Conservation (phyloP, 2,797 vertebrate genomes). For the Ctenochaetus hawaiiensis region DNA sequence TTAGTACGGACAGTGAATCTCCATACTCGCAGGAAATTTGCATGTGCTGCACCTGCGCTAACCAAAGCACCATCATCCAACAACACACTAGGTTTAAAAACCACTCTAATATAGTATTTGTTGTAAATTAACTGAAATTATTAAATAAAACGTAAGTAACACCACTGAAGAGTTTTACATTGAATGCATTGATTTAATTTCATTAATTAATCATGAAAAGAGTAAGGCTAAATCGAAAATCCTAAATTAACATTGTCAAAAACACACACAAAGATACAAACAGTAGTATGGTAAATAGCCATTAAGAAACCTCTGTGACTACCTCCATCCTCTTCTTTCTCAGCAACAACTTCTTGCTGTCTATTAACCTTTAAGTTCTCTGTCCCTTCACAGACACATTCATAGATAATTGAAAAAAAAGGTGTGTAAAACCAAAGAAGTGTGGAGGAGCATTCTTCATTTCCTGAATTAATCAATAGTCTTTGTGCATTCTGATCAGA, state of each 20-base stretch:
- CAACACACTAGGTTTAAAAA: too few species aligned
- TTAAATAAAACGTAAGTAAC: too few species aligned
- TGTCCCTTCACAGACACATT: conserved; percentile 41
- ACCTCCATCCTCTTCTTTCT: conserved; percentile 44
- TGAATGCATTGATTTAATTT: too few species aligned
- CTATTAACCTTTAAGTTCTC: conserved; percentile 74
- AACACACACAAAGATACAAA: not conserved
- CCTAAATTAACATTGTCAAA: not conserved
- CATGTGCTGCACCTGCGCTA: too few species aligned
- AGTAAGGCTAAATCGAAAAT: not conserved
- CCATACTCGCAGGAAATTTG: too few species aligned
- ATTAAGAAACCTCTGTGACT: conserved; percentile 57
- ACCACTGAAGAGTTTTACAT: too few species aligned
- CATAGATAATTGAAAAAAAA: conserved; percentile 30
- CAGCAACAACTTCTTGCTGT: conserved; percentile 61
- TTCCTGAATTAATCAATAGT: conserved; percentile 73
- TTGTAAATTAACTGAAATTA: too few species aligned
- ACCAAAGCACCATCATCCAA: too few species aligned
- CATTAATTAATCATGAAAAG: too few species aligned
- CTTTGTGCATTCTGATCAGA: conserved; percentile 82
- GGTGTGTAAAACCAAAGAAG: conserved; percentile 37
- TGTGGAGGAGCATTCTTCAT: conserved; percentile 35
- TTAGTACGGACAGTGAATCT: too few species aligned
- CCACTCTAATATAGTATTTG: too few species aligned
- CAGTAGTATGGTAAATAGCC: not conserved